Base-by-base conservation (phyloP, 1,140 invertebrate species). In the Scaptomyza graminum region DNA sequence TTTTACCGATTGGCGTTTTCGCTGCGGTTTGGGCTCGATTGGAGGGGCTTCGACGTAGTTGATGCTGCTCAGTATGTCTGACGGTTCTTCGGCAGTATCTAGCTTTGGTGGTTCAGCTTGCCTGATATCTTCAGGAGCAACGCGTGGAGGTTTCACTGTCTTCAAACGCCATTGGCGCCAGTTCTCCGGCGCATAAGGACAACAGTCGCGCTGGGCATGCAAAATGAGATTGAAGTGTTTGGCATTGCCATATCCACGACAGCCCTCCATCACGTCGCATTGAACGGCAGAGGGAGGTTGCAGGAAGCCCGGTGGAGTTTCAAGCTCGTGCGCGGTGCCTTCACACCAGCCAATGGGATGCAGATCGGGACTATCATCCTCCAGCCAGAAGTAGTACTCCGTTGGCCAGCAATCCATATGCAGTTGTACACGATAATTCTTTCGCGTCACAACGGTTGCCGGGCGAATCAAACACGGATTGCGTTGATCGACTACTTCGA, bases 371-470 rank as follows among this genome's bases (percentile, higher is more conserved):
- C 95, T 96, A 92, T 98, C 97, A 90, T 98, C 97, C 89, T 98
- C 96, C 69, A 98, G 92, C 97, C 97, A 98, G 91, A 96, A 97
- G 68, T 96, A 95, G 91, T 97, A 97, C 65, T 95, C 94, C 73
- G 95, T 94, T 1, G 95, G 95, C 97, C 97, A 99, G 8, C 97
- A 97, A 92, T 98, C 97, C 92, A 98, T 98, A 82, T 96, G 95
- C 55, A 99, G 95, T 83, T 96, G 95, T 15, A 98, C 93, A 90
- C 95, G 94, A 91, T 96, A 95, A 3, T 94, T 95, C 82, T 94
- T 94, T 12, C 97, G 95, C 50, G 96, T 95, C 63, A 94, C 94
- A 3, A 99, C 94, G 0, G 96, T 96, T 1, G 97, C 97, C 4
- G 97, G 97, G 22, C 98, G 93, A 50, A 99, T 96, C 3, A 99